Percentiles rank a stretch among this genome's conserved stretches.
Evolutionary conservation across 2,888 invertebrate genomes (phyloP).

Genomic region (Acholoe squamosa): DNA sequence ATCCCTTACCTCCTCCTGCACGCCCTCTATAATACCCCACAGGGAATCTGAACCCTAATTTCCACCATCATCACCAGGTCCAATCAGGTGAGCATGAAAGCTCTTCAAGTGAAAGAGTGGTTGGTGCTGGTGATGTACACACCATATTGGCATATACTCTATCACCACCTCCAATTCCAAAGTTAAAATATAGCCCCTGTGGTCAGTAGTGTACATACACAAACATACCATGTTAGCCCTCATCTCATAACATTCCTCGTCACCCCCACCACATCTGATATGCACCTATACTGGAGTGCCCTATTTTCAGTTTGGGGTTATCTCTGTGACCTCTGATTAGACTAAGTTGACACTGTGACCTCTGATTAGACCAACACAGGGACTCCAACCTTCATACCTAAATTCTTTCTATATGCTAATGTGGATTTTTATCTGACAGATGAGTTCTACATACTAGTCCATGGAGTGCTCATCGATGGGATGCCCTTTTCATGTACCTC

Average conservation of each 20-base stretch:
- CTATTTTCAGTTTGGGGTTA: neutral
- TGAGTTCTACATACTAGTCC: neutral
- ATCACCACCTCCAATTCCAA: no score
- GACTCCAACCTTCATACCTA: constrained; percentile 3
- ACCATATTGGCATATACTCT: no score
- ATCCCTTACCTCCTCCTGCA: neutral
- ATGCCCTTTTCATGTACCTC: neutral
- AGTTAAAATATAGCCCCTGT: no score
- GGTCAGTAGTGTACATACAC: no score
- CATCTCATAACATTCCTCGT: neutral
- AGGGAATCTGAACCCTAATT: no score
- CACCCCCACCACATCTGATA: neutral
- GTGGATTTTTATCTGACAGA: neutral
- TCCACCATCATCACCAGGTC: no score
- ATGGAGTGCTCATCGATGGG: neutral
- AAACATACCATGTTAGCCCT: neutral
- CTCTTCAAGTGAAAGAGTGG: no score
- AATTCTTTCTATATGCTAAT: constrained; percentile 34
- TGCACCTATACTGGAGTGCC: neutral
- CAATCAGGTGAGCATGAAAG: no score
- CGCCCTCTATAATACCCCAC: neutral
- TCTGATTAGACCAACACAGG: neutral
- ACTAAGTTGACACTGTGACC: neutral
- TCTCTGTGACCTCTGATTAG: neutral
- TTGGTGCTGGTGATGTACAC: no score